phyloP scores from a whole-genome alignment of 2,888 invertebrate species.

The Pardosa pseudoannulata region DNA sequence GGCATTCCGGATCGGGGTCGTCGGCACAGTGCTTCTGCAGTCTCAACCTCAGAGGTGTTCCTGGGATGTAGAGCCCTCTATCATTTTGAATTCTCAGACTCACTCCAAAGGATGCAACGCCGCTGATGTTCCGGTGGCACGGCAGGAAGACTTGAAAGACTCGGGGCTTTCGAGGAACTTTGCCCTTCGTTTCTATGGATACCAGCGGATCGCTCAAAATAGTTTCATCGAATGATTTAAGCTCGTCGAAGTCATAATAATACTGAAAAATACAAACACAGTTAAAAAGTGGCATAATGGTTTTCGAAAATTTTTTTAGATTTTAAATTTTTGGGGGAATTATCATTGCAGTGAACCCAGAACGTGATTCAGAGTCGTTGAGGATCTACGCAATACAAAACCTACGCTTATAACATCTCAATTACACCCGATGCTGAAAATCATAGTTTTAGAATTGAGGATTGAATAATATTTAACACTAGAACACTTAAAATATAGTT shows the following conservation, averaged over 20 bases:
- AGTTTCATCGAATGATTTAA: constrained; percentile 89
- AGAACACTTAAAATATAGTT: too few relatives aligned
- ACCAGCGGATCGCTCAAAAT: constrained; percentile 91
- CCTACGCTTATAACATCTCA: too few relatives aligned
- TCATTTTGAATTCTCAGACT: constrained; percentile 85
- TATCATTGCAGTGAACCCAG: too few relatives aligned
- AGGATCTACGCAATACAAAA: too few relatives aligned
- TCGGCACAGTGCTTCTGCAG: constrained; percentile 95
- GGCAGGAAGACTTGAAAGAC: constrained; percentile 92
- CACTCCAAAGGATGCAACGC: constrained; percentile 91
- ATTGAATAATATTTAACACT: too few relatives aligned
- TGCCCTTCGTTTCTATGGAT: constrained; percentile 89
- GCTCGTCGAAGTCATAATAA: constrained; percentile 89
- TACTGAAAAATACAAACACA: constrained; percentile 73
- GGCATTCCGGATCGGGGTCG: constrained; percentile 92
- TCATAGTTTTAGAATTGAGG: too few relatives aligned
- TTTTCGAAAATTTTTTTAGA: too few relatives aligned
- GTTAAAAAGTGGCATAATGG: background rate
- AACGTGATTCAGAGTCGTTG: too few relatives aligned
- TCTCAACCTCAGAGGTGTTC: constrained; percentile 90
- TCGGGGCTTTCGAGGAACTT: constrained; percentile 90
- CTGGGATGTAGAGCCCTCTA: constrained; percentile 87
- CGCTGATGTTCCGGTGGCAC: constrained; percentile 91
- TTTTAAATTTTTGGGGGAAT: too few relatives aligned
- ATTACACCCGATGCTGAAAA: too few relatives aligned